These are phyloP conservation scores for Fulica atra DNA, from an alignment of 2,113 vertebrate genomes.

Conservation along the genomic window DNA sequence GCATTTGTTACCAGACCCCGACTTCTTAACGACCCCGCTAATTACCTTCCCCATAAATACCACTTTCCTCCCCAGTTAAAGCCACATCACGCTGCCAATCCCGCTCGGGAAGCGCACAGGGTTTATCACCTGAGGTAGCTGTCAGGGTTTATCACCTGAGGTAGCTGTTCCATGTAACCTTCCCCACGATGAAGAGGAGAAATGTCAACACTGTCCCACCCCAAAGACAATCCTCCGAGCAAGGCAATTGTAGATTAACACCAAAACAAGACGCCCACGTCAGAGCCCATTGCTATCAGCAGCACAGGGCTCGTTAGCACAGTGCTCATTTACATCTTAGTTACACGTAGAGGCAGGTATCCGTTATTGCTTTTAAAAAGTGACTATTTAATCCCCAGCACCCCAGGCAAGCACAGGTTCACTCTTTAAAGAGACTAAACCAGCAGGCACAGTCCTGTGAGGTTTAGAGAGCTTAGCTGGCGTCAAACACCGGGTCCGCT, in stretches of 20 bases:
- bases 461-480: not conserved
- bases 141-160: not conserved
- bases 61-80: conserved; percentile 3
- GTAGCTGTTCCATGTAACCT: not conserved
- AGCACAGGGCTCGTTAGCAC: conserved; percentile 11
- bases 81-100: not conserved
- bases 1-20: not conserved
- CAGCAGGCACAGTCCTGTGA: not conserved
- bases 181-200: not conserved
- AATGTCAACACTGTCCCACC: not conserved
- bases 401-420: not conserved
- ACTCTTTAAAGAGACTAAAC: not conserved
- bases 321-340: conserved; percentile 18
- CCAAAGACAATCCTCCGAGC: not conserved
- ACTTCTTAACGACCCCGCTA: not conserved
- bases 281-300: not conserved
- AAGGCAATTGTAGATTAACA: not conserved
- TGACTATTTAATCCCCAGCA: conserved; percentile 2
- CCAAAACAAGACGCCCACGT: conserved; percentile 2
- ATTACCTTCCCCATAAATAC: conserved; percentile 11
- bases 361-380: not conserved
- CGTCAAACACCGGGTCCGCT: not conserved
- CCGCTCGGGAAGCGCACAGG: not conserved
- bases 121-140: conserved; percentile 18
- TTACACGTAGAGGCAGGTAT: conserved; percentile 23